These are phyloP conservation scores for Ochotona curzoniae DNA, from an alignment of 2,113 vertebrate species.

Conservation along the genomic window DNA sequence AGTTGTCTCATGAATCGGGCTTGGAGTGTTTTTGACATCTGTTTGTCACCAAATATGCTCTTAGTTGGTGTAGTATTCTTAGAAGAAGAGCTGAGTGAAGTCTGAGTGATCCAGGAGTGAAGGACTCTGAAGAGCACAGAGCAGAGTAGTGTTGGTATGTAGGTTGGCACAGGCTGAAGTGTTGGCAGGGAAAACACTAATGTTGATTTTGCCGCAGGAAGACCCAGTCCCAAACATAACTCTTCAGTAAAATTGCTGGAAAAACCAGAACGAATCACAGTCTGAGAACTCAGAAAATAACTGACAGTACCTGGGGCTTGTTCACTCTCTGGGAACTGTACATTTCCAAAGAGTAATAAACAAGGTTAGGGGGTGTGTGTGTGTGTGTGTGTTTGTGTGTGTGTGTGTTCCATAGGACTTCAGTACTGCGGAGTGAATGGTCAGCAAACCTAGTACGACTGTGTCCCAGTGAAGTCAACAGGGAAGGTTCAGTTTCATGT, in stretches of 20 bases:
- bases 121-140: not conserved
- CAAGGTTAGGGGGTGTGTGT: not conserved
- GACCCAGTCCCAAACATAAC: not conserved
- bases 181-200: not conserved
- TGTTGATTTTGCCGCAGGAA: not conserved
- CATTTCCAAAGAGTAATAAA: slow-evolving; percentile 2
- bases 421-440: not conserved
- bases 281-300: not conserved
- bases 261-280: not conserved
- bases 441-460: not conserved
- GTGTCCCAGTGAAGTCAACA: not conserved
- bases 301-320: not conserved
- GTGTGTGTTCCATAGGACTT: not conserved
- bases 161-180: not conserved
- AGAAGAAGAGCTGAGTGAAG: slow-evolving; percentile 40
- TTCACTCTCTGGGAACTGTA: not conserved
- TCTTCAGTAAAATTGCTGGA: not conserved
- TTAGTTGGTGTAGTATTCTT: slow-evolving; percentile 41
- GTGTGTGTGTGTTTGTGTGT: too few relatives aligned
- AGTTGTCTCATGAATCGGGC: not conserved
- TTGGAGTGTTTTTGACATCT: slow-evolving; percentile 46
- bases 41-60: slow-evolving; percentile 38
- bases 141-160: not conserved
- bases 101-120: slow-evolving; percentile 18
- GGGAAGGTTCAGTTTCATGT: not conserved